Percentiles rank a stretch among this genome's conserved stretches.
Evolutionary conservation across 2,797 vertebrate genomes (phyloP).

Genomic region (Leptatherina wallacei): DNA sequence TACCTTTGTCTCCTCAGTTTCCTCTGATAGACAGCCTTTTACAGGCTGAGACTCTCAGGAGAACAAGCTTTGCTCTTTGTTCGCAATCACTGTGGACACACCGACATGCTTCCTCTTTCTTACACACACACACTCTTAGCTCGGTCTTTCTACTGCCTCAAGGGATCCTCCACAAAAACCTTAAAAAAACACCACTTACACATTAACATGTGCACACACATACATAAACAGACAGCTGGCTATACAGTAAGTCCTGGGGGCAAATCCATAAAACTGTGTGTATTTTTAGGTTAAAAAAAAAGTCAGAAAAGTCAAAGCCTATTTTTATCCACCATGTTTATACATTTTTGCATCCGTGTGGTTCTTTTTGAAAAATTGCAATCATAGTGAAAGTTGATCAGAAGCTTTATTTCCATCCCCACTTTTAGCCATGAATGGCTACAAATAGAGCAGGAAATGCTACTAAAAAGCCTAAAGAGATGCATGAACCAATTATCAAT

Average conservation of each 20-base stretch:
- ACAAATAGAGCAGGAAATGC: too few species aligned
- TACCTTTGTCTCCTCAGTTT: conserved; percentile 24
- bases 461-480: too few species aligned
- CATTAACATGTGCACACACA: not conserved
- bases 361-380: too few species aligned
- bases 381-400: not conserved
- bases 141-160: conserved; percentile 47
- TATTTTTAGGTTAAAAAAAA: not conserved
- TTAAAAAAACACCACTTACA: conserved; percentile 34
- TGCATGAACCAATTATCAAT: too few species aligned
- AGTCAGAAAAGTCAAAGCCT: too few species aligned
- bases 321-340: not conserved
- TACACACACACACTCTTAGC: conserved; percentile 18
- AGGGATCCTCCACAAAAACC: conserved; percentile 46
- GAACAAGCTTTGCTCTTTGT: conserved; percentile 54
- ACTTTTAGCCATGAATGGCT: too few species aligned
- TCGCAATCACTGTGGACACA: conserved; percentile 54
- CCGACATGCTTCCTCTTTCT: conserved; percentile 24
- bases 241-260: conserved; percentile 15
- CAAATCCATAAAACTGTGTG: not conserved
- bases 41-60: conserved; percentile 58
- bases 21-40: conserved; percentile 45
- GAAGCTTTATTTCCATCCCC: not conserved
- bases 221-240: conserved; percentile 8
- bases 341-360: too few species aligned